phyloP scores from a whole-genome alignment of 1,140 invertebrate species.

The Musca vetustissima region DNA sequence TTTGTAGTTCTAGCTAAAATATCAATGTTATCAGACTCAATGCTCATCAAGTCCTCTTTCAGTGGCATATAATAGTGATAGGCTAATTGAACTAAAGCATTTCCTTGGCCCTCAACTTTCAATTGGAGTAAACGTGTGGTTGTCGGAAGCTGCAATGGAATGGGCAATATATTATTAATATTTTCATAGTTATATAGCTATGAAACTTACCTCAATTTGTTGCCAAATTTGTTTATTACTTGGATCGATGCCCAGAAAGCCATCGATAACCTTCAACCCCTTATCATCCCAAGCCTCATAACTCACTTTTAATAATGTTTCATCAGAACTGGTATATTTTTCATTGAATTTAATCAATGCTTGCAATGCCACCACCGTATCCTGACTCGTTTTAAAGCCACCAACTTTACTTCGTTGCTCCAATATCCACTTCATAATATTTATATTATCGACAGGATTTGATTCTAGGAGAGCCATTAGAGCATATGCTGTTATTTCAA shows the following conservation, averaged over 20 bases:
- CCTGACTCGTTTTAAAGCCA: slow-evolving; percentile 73
- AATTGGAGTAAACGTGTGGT: slow-evolving; percentile 57
- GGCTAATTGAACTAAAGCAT: slow-evolving; percentile 76
- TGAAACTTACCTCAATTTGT: not conserved
- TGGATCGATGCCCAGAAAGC: not conserved
- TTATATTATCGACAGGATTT: slow-evolving; percentile 56
- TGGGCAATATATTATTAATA: not conserved
- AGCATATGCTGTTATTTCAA: slow-evolving; percentile 75
- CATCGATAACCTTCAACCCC: not conserved
- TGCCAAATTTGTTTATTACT: not conserved
- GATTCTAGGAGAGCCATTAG: slow-evolving; percentile 65
- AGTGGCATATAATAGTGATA: not conserved
- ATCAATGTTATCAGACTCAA: not conserved
- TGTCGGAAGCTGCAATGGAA: slow-evolving; percentile 28
- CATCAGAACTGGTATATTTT: not conserved
- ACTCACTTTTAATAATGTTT: not conserved
- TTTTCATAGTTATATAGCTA: not conserved
- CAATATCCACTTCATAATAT: slow-evolving; percentile 67
- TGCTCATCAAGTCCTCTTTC: not conserved
- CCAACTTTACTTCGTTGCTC: slow-evolving; percentile 71
- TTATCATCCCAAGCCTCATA: not conserved
- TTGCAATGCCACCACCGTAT: slow-evolving; percentile 65
- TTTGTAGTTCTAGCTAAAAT: slow-evolving; percentile 55
- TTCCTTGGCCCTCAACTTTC: slow-evolving; percentile 71
- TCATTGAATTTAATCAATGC: slow-evolving; percentile 60